Percentiles rank a stretch among this genome's conserved stretches.
Conservation (phyloP, 2,797 vertebrate genomes). For the Sylvilagus floridanus region DNA sequence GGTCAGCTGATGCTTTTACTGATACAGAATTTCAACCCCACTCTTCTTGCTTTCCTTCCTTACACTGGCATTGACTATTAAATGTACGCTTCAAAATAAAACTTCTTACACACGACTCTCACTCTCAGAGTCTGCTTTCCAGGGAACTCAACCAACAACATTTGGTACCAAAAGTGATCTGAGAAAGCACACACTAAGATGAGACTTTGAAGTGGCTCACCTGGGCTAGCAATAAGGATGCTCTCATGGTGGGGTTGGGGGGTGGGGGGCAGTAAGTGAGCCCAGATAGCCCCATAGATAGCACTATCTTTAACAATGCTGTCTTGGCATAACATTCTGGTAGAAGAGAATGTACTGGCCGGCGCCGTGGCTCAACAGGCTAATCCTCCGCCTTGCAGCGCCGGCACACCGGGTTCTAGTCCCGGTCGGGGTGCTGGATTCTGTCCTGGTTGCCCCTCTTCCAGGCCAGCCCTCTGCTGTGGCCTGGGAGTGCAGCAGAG, state of each 20-base stretch:
- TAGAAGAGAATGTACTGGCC: background rate
- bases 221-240: background rate
- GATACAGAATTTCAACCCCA: background rate
- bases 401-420: no score
- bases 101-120: background rate
- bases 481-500: no score
- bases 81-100: background rate
- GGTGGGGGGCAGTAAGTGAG: background rate
- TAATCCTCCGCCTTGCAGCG: no score
- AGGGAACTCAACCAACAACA: background rate
- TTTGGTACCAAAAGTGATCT: background rate
- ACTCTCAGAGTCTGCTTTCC: background rate
- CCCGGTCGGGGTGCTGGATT: no score
- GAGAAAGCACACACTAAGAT: constrained; percentile 20
- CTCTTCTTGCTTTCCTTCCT: background rate
- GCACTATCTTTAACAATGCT: background rate
- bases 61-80: background rate
- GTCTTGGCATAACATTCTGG: background rate
- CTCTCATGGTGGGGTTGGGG: background rate
- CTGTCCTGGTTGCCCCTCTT: no score
- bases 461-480: no score
- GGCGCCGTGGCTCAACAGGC: no score
- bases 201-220: background rate
- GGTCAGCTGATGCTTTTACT: background rate
- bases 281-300: background rate